These are phyloP conservation scores for Zeus faber DNA, from an alignment of 2,113 vertebrate species.

Conservation along the genomic window DNA sequence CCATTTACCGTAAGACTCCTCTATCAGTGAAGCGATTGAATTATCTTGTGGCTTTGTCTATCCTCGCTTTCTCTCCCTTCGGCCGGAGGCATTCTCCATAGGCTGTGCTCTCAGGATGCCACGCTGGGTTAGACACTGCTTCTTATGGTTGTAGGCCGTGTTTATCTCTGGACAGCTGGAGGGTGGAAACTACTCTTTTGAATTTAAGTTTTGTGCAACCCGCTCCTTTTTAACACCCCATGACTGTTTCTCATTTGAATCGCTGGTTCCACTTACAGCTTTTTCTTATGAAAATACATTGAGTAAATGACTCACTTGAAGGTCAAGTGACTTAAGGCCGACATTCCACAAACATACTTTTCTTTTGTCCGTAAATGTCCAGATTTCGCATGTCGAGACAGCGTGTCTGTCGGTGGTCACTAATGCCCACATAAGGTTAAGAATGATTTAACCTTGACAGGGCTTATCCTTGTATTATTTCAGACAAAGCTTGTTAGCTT, in stretches of 20 bases:
- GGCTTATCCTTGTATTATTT: conserved; percentile 4
- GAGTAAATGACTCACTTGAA: background rate
- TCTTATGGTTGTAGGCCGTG: no score
- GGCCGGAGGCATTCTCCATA: no score
- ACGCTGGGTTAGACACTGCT: no score
- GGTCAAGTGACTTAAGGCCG: conserved; percentile 13
- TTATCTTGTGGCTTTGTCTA: no score
- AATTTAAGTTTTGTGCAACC: no score
- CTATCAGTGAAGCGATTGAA: no score
- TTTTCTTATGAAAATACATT: conserved; percentile 23
- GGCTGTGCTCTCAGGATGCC: no score
- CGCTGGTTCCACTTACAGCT: conserved; percentile 19
- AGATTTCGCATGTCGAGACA: conserved; percentile 9
- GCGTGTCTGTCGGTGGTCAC: background rate
- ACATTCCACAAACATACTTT: conserved; percentile 21
- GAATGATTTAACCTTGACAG: conserved; percentile 20
- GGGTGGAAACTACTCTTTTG: no score
- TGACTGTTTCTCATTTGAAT: background rate
- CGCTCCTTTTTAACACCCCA: background rate
- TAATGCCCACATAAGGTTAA: conserved; percentile 7
- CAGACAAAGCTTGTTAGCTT: conserved; percentile 4
- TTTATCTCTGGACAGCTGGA: no score
- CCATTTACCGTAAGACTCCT: no score
- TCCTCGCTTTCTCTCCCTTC: no score
- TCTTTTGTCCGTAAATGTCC: conserved; percentile 19